phyloP scores from a whole-genome alignment of 2,113 vertebrate genomes.

The Esox niger region DNA sequence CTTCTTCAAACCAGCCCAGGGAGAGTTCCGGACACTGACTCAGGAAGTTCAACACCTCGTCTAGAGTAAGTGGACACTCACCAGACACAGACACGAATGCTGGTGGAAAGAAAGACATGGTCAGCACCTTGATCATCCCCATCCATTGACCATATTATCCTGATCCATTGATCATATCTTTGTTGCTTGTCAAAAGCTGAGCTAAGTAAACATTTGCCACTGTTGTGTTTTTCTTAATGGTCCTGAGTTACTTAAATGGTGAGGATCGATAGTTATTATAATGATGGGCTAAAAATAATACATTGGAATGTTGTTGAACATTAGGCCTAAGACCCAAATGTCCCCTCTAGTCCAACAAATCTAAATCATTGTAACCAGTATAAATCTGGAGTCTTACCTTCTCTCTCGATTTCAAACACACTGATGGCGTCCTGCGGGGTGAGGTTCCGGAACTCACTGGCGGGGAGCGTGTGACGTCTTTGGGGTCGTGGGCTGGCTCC shows the following conservation, averaged over 20 bases:
- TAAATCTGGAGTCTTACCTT: constrained; percentile 56
- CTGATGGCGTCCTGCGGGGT: constrained; percentile 77
- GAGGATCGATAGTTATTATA: not conserved
- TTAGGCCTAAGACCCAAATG: not conserved
- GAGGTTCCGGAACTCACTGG: constrained; percentile 79
- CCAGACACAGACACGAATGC: constrained; percentile 78
- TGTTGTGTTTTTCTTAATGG: not conserved
- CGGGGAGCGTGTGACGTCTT: constrained; percentile 74
- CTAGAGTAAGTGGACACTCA: constrained; percentile 74
- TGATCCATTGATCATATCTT: no score
- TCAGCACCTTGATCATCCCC: not conserved
- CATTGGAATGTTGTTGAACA: not conserved
- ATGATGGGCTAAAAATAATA: not conserved
- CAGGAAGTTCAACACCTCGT: constrained; percentile 74
- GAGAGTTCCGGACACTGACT: constrained; percentile 75
- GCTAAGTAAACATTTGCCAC: not conserved
- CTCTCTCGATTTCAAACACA: constrained; percentile 78
- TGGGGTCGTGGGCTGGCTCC: constrained; percentile 49
- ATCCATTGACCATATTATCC: not conserved
- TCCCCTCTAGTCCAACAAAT: not conserved
- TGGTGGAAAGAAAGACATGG: constrained; percentile 27
- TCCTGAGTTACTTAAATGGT: not conserved
- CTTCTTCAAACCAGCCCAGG: constrained; percentile 78
- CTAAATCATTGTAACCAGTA: not conserved
- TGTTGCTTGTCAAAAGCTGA: not conserved